Evolutionary conservation across 2,797 vertebrate genomes (phyloP), one percentile per base, ranked within the genome.

Genomic region (Epinephelus coioides): DNA sequence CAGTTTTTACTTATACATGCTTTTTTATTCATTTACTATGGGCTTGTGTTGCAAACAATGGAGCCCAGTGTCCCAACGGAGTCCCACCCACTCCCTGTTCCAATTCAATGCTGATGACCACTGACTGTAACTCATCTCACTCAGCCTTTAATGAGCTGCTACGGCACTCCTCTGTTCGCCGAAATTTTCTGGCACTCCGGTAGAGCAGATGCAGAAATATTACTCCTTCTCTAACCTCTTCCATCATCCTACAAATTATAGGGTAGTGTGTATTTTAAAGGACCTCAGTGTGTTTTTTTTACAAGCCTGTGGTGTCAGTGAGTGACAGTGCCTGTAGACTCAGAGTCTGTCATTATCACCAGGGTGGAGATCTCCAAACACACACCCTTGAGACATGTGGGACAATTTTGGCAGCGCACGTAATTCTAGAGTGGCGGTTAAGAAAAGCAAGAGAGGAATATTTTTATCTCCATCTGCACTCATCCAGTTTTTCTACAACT

Each of bases 341-440:
- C 57, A 0, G 40, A 70, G 70, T 81, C 92, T 93, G 88, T 93
- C 81, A 94, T 94, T 93, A 93, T 79, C 86, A 78, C 76, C 53
- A 88, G 89, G 93, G 90, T 89, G 92, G 91, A 88, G 90, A 77
- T 79, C 79, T 83, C 76, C 59, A 69, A 81, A 82, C 75, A 72
- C 78, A 87, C 73, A 82, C 78, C 67, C 82, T 55, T 54, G 54
- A 79, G 76, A 86, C 72, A 44, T 50, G n/a, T 47, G 59, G 44
- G 72, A 73, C 80, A 86, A 73, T 80, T 90, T 81, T 90, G 86
- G 88, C 75, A 76, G 59, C 80, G 70, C 18, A n/a, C 59, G 81
- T 84, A 85, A 89, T 86, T 87, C 79, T 86, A 91, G 86, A 86
- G 76, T 60, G 21, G 70, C 54, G 46, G 83, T 86, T 81, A 65